phyloP scores from a whole-genome alignment of 2,797 vertebrate genomes.

The Steatocranus sp. region DNA sequence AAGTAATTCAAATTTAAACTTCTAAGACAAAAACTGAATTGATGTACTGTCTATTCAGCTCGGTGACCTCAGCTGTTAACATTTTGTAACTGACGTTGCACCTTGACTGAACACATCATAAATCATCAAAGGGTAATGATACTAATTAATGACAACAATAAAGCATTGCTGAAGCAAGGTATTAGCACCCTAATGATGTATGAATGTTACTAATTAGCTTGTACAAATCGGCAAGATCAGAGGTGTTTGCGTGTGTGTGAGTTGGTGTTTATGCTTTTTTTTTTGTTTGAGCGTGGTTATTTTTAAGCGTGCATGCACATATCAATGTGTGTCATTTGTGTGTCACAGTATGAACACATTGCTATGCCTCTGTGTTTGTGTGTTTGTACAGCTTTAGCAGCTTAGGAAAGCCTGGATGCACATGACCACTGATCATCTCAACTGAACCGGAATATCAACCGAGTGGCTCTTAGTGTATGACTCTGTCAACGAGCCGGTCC shows the following conservation, averaged over 20 bases:
- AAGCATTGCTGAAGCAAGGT: slow-evolving; percentile 50
- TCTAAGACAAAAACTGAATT: neutral
- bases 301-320: neutral
- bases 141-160: slow-evolving; percentile 59
- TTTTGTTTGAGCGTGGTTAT: neutral
- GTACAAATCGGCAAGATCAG: slow-evolving; percentile 39
- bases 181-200: slow-evolving; percentile 66
- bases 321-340: neutral
- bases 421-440: slow-evolving; percentile 36
- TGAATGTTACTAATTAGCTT: slow-evolving; percentile 63
- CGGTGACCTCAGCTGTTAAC: slow-evolving; percentile 33
- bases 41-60: neutral
- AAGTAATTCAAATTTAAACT: neutral
- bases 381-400: slow-evolving; percentile 54
- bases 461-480: neutral
- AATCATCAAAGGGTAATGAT: slow-evolving; percentile 51
- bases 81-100: slow-evolving; percentile 31
- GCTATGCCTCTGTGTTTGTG: neutral
- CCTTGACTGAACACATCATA: slow-evolving; percentile 47
- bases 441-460: slow-evolving; percentile 19
- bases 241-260: neutral
- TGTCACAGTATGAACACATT: neutral
- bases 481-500: neutral
- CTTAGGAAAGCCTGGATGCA: slow-evolving; percentile 44
- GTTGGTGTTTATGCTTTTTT: neutral